Base-by-base conservation (phyloP, 2,797 vertebrate species). In the Strix occidentalis region DNA sequence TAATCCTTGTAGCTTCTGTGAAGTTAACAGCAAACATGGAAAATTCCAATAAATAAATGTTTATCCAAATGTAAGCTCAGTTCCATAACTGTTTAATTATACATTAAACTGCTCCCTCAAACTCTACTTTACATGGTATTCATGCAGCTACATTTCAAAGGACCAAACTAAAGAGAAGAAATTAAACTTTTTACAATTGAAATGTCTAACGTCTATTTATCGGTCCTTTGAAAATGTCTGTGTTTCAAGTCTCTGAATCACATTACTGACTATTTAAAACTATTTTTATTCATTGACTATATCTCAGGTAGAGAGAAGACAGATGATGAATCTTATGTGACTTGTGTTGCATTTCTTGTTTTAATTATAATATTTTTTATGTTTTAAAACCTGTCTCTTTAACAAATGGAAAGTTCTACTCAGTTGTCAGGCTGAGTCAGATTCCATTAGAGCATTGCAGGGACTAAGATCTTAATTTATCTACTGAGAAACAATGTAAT, bases 1-100 rank as follows among this genome's bases (percentile, higher is more conserved):
- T 99, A 97, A 99, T 99, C 96, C 98, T 99, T 43, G 99, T 99
- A 87, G 99, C 98, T 74, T 99, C 99, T 99, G 97, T 37, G 82
- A 45, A 89, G 56, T 96, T 94, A 93, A 93, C 56, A 83, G 58
- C 41, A 97, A 90, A 87, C 89, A 96, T 13, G 26, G 48, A 91
- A 87, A 96, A 87, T 81, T 89, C 24, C 86, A 95, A n/a, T 95
- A 90, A 95, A 89, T 58, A 70, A 89, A 45, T 16, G 43, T 25
- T 85, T 87, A 77, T 66, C 24, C 41, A 91, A 78, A 88, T 68
- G 66, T 28, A 87, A 89, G 8, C 16, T 74, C 56, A 87, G 79
- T 29, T 96, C 31, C 16, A 20, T 56, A 85, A 57, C 33, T 86
- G 18, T 54, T 84, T 78, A 33, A 91, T 78, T 75, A 93, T 33